Evolutionary conservation across 2,797 vertebrate genomes (phyloP).

Genomic region (Etheostoma nigrum): DNA sequence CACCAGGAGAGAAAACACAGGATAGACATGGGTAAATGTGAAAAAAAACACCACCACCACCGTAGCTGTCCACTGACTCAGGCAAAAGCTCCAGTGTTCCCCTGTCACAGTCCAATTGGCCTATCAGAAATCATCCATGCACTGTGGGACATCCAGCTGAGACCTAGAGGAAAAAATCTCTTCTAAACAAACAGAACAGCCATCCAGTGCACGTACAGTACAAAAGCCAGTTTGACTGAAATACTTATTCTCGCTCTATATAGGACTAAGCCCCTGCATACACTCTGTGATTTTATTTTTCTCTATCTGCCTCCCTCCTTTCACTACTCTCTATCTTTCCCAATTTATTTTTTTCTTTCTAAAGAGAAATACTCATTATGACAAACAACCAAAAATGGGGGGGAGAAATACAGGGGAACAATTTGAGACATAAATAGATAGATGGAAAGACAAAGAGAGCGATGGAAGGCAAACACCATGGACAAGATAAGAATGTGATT

Average conservation of each 20-base stretch:
- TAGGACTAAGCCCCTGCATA: constrained; percentile 15
- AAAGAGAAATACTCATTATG: constrained; percentile 29
- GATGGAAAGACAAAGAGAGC: constrained; percentile 15
- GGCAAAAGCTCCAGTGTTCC: constrained; percentile 24
- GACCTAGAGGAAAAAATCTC: constrained; percentile 27
- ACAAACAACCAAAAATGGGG: constrained; percentile 19
- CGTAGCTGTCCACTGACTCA: constrained; percentile 46
- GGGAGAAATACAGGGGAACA: not conserved
- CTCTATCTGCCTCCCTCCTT: not conserved
- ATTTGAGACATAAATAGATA: constrained; percentile 23
- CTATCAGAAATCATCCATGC: constrained; percentile 48
- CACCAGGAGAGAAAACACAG: constrained; percentile 34
- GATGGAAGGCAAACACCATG: not conserved
- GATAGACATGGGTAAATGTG: constrained; percentile 16
- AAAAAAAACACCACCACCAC: not conserved
- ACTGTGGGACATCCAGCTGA: constrained; percentile 59
- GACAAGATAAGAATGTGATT: constrained; percentile 22
- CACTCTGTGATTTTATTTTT: constrained; percentile 21
- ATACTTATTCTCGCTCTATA: constrained; percentile 13
- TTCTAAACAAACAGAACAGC: constrained; percentile 39
- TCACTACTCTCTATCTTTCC: constrained; percentile 2
- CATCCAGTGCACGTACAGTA: constrained; percentile 28
- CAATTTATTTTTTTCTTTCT: not conserved
- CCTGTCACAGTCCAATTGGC: constrained; percentile 55
- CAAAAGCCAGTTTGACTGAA: constrained; percentile 28